These are phyloP conservation scores for Apotomis capreana DNA, from an alignment of 2,888 invertebrate species.

Conservation along the genomic window DNA sequence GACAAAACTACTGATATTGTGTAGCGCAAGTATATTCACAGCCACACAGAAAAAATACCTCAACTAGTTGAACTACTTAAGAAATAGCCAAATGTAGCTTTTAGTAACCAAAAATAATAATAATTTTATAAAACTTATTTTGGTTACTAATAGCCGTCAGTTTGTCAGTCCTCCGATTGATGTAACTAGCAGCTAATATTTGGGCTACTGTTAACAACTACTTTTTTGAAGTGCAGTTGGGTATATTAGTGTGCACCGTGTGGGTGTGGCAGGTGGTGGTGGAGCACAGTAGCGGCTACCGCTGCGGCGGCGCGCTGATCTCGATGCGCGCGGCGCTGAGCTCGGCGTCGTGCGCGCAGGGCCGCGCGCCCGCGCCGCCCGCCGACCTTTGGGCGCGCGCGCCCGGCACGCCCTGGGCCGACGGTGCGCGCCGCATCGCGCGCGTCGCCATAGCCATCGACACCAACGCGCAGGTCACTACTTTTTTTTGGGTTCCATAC, in stretches of 20 bases:
- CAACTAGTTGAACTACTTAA: too few species aligned
- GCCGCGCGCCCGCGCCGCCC: conserved; percentile 47
- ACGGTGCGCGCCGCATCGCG: conserved; percentile 45
- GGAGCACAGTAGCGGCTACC: conserved; percentile 53
- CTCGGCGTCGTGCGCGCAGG: conserved; percentile 57
- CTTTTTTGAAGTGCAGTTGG: too few species aligned
- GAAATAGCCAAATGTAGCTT: too few species aligned
- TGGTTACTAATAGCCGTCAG: too few species aligned
- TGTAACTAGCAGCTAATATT: too few species aligned
- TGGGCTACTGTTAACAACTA: too few species aligned
- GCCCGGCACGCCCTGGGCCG: conserved; percentile 39
- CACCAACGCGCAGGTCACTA: conserved; percentile 8
- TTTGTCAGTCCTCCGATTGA: too few species aligned
- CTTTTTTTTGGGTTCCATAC: not conserved
- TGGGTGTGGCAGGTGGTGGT: conserved; percentile 53
- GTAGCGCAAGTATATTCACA: too few species aligned
- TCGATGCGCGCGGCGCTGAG: conserved; percentile 61
- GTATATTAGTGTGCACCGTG: not conserved
- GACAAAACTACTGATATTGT: too few species aligned
- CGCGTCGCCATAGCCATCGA: conserved; percentile 45
- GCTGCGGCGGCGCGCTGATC: conserved; percentile 55
- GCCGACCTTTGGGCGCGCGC: conserved; percentile 53
- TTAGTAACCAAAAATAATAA: too few species aligned
- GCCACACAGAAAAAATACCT: too few species aligned
- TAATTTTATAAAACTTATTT: too few species aligned